A percentile compares a stretch with the other conserved stretches of the same genome.
Conservation (phyloP, 2,113 vertebrate genomes). For the Pseudolaguvia tuberculata region DNA sequence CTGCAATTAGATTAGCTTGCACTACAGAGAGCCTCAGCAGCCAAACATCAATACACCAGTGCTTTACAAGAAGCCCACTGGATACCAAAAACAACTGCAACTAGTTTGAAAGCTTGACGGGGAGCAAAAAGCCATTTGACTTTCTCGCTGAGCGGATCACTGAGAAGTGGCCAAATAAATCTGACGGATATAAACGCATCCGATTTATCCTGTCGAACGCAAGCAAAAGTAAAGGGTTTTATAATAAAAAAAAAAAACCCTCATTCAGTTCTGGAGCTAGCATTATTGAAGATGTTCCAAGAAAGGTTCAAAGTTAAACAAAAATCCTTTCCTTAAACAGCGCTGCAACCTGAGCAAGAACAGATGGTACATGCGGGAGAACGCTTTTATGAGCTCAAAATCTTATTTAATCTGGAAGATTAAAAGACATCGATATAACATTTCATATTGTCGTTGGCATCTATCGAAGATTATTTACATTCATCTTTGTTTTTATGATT, state of each 20-base stretch:
- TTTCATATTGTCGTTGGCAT: too few relatives aligned
- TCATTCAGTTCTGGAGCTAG: background rate
- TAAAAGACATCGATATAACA: too few relatives aligned
- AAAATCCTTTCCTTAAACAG: background rate
- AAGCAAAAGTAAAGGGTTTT: background rate
- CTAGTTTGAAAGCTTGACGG: constrained; percentile 5
- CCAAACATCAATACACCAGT: constrained; percentile 35
- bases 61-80: constrained; percentile 31
- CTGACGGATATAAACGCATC: constrained; percentile 16
- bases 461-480: too few relatives aligned
- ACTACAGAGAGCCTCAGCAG: constrained; percentile 30
- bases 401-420: too few relatives aligned
- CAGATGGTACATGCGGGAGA: background rate
- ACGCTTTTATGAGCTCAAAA: background rate
- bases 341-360: background rate
- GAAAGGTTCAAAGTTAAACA: constrained; percentile 3
- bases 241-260: constrained; percentile 2
- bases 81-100: constrained; percentile 26
- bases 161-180: constrained; percentile 14
- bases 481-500: too few relatives aligned
- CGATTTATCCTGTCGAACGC: background rate
- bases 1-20: constrained; percentile 40
- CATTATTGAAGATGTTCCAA: constrained; percentile 5
- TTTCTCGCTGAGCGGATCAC: background rate
- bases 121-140: background rate